Base-by-base conservation (phyloP, 92 coral and sea anemone genomes). In the Heliopora coerulea region DNA sequence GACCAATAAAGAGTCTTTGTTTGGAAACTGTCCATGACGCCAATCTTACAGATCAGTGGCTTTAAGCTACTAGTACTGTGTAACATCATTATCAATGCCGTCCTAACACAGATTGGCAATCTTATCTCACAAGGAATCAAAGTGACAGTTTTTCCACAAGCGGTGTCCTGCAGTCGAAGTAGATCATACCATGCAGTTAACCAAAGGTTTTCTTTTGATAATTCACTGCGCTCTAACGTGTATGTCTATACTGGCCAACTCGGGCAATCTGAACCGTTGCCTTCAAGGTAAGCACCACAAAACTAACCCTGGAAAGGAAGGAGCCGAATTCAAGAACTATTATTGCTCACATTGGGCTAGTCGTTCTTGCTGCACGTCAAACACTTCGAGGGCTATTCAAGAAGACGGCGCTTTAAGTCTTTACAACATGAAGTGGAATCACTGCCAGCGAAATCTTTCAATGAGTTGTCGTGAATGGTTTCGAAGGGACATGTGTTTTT, bases 381-480 rank as follows among this genome's bases (percentile, higher is more conserved):
- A 86, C 80, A 90, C 96, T 0, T 86, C 93, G 15, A 62, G 42
- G 33, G 84, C 35, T 52, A 95, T 95, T 39, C 56, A 81, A 35
- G 54, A 62, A 0, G 96, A 90, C 79, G 99, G 99, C 8, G 77
- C 87, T 35, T 17, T 83, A 4, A 79, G 91, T 33, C 80, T 95
- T 32, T 88, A 95, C 68, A 80, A 84, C 9, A 95, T 88, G 95
- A 83, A 76, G 48, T 95, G 99, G 99, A 81, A 95, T 54, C 99
- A 95, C 46, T 95, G 99, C 63, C 15, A 15, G 4, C 77, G 63
- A 24, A 70, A 70, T 56, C 62, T 95, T 85, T 95, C 99, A 10
- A 42, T 80, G 8, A 68, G 82, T 65, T 95, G 99, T 56, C 86
- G 88, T 23, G 63, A 83, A 24, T 95, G 84, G 73, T 88, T 95